phyloP scores from a whole-genome alignment of 2,113 vertebrate species.

The Apus apus region DNA sequence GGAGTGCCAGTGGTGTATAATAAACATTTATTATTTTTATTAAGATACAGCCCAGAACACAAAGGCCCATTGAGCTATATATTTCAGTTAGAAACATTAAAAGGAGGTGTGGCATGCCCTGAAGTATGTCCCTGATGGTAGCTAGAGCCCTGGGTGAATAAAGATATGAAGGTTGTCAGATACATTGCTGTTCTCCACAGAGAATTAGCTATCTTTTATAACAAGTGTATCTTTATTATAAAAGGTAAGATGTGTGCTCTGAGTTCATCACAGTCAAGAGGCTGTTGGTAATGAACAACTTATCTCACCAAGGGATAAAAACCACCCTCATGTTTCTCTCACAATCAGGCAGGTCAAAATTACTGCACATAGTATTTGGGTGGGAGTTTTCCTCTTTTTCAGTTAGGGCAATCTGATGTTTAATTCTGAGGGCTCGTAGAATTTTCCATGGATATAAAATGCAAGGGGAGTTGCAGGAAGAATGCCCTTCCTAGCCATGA shows the following conservation, averaged over 20 bases:
- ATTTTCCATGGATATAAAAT: neutral
- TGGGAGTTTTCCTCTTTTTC: neutral
- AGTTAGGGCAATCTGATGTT: neutral
- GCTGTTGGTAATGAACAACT: neutral
- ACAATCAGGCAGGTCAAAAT: neutral
- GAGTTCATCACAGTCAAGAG: neutral
- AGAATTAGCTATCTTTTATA: slow-evolving; percentile 28
- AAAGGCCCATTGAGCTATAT: neutral
- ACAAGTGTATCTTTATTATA: neutral
- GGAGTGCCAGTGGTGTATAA: neutral
- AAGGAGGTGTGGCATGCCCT: neutral
- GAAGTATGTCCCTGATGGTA: neutral
- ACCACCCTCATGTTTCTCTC: neutral
- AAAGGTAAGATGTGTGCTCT: neutral
- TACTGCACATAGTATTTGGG: neutral
- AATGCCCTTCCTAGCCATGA: neutral
- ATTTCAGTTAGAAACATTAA: neutral
- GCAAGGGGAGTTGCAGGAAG: neutral
- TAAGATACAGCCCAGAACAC: neutral
- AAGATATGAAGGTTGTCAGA: neutral
- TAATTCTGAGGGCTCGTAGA: neutral
- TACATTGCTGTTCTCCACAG: neutral
- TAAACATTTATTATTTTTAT: neutral
- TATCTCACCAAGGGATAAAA: neutral
- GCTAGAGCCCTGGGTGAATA: neutral